Percentiles rank a stretch among this genome's conserved stretches.
These are phyloP conservation scores for Geopemphigus sp. DNA, from an alignment of 1,140 invertebrate genomes.

Conservation along the genomic window DNA sequence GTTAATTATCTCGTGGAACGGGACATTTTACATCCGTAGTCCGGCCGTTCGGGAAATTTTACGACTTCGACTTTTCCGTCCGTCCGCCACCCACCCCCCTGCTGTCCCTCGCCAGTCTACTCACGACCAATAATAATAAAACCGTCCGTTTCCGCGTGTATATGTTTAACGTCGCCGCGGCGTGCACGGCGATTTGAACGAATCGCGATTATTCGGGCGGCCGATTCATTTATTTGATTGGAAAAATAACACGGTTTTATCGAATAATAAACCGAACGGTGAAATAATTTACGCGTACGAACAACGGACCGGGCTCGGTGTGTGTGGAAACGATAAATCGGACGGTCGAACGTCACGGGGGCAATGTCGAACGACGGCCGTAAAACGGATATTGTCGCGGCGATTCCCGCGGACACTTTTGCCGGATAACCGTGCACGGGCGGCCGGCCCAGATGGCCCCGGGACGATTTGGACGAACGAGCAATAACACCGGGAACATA, in stretches of 20 bases:
- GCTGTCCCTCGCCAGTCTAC: neutral
- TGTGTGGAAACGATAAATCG: constrained; percentile 16
- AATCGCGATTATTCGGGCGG: neutral
- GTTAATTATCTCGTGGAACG: neutral
- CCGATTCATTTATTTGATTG: constrained; percentile 41
- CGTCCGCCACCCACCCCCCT: too few species aligned
- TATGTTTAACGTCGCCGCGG: neutral
- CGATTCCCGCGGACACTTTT: neutral
- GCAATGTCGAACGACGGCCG: neutral
- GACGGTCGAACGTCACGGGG: neutral
- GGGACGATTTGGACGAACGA: neutral
- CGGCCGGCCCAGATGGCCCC: neutral
- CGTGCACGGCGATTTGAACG: neutral
- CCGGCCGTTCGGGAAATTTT: constrained; percentile 19
- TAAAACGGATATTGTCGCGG: constrained; percentile 19
- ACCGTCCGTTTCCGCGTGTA: neutral
- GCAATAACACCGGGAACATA: neutral
- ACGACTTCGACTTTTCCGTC: neutral
- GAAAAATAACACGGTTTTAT: constrained; percentile 7
- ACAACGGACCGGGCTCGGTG: too few species aligned
- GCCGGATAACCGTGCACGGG: neutral
- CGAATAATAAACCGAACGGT: neutral
- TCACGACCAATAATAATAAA: neutral
- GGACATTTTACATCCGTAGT: too few species aligned
- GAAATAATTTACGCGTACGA: too few species aligned